Base-by-base conservation (phyloP, 1,140 invertebrate genomes). In the Onthophagus taurus region DNA sequence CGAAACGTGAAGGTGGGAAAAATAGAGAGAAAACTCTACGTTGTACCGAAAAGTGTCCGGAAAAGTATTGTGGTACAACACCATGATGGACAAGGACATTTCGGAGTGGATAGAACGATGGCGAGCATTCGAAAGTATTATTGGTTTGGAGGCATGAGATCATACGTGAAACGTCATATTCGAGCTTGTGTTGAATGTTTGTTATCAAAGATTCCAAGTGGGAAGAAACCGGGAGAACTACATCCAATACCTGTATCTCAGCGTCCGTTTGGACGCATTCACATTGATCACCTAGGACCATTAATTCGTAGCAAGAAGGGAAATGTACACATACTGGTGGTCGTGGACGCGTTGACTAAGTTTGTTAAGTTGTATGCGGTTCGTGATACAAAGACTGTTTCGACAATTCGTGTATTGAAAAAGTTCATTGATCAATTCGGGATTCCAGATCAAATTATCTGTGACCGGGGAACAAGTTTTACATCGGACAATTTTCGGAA, bases 401-500 rank as follows among this genome's bases (percentile, higher is more conserved):
- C 43, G 33, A 17, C 46, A n/a, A 12, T 53, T 18, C 30, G 31
- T 31, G 19, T 13, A 2, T 9, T 38, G 20, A 21, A 45, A 16
- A 6, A 24, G 2, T 11, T 45, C 6, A 38, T 45, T 19, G 39
- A 31, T 12, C 20, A 55, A 4, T 61, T 64, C 34, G 55, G 60
- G 17, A 35, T 42, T 1, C 57, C 59, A 0, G 37, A 30, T 8
- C 23, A 55, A 6, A 56, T 69, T 17, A 51, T 63, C 1, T 53
- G 46, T 0, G 66, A 69, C 23, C 31, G 54, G 39, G 63, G 63
- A 7, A 54, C 49, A 13, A 36, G 51, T 6, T 65, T 64, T 38
- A 60, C 56, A 0, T 48, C 54, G 0, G 48, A 56, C n/a, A n/a
- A 38, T n/a, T 60, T 65, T 29, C 33, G 43, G 20, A 34, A 55